A percentile compares a stretch with the other conserved stretches of the same genome.
Evolutionary conservation across 2,888 invertebrate species (phyloP).

Genomic region (Drosophila macrospina): DNA sequence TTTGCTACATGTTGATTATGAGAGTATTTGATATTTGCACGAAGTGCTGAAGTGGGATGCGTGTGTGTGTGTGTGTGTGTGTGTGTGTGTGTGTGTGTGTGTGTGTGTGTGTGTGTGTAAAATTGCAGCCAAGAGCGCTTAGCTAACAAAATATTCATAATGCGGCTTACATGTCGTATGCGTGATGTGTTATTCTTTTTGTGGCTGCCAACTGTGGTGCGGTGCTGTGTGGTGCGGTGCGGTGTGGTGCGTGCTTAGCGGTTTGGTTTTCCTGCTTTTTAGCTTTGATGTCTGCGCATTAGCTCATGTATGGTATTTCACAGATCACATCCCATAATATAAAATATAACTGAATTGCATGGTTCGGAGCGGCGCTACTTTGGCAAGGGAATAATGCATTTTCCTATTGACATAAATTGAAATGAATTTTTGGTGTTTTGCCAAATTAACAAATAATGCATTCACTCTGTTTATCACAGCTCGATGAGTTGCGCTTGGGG

Average conservation of each 20-base stretch:
- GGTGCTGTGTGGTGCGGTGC: slow-evolving; percentile 5
- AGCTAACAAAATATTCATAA: slow-evolving; percentile 77
- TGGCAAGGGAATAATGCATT: slow-evolving; percentile 17
- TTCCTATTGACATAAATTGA: slow-evolving; percentile 62
- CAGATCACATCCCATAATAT: slow-evolving; percentile 16
- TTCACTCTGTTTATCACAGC: slow-evolving; percentile 10
- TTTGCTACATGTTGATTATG: slow-evolving; percentile 67
- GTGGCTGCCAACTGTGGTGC: slow-evolving; percentile 37
- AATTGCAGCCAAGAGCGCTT: slow-evolving; percentile 38
- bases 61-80: too few relatives aligned
- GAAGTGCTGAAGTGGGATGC: slow-evolving; percentile 1
- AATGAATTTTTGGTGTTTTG: slow-evolving; percentile 65
- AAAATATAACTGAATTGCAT: slow-evolving; percentile 15
- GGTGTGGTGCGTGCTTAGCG: slow-evolving; percentile 54
- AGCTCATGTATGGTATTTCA: slow-evolving; percentile 25
- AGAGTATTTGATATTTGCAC: slow-evolving; percentile 63
- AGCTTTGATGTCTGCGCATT: slow-evolving; percentile 60
- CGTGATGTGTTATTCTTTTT: slow-evolving; percentile 76
- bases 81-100: too few relatives aligned
- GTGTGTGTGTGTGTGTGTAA: not conserved
- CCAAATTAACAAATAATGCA: slow-evolving; percentile 52
- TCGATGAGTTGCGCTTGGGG: not conserved
- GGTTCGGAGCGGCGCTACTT: too few relatives aligned
- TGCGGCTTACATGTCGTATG: slow-evolving; percentile 78
- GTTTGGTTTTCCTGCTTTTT: slow-evolving; percentile 42